Base-by-base conservation (phyloP, 2,113 vertebrate species). In the Microcebus ravelobensis region DNA sequence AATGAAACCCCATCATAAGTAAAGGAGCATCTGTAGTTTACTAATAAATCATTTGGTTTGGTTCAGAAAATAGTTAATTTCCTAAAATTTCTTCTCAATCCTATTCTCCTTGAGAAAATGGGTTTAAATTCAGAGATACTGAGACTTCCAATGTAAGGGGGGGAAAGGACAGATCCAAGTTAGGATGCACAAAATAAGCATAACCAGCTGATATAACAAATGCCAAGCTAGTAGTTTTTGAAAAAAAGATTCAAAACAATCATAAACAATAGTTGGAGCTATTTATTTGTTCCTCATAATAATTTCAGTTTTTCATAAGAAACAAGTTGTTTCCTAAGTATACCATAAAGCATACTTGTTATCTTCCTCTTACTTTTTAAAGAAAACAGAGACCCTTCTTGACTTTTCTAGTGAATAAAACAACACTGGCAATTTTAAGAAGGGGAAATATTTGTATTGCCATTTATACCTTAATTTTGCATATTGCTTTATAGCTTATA, bases 11-110 rank as follows among this genome's bases (percentile, higher is more conserved):
- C 29, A 67, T 67, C 14, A 6, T 67, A 67, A 34, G 63, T 67
- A 13, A 67, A 67, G 63, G 31, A 65, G 29, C 12, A 31, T 65
- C 63, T 65, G 29, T 3, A 3, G 9, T 83, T 92, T 70, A 74
- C 36, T 96, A 85, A 85, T 23, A 95, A 85, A 27, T 81, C 23
- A 88, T 70, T 77, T 93, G 39, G 85, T 84, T 89, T 95, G 15
- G 17, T 88, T 96, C 42, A 39, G n/a, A 95, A 90, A 63, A 89
- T 61, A 31, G 34, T 7, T 93, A 67, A 81, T 63, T 90, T 94
- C n/a, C 70, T 59, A 3, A 97, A 10, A 6, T 93, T 94, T 96
- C 52, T 25, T 91, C 52, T 76, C 20, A 71, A 92, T 11, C 36
- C 31, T 36, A 81, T 61, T 73, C 57, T 94, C 31, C 45, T 15